Evolutionary conservation across 2,888 invertebrate genomes (phyloP).

Genomic region (Incurvaria masculella): DNA sequence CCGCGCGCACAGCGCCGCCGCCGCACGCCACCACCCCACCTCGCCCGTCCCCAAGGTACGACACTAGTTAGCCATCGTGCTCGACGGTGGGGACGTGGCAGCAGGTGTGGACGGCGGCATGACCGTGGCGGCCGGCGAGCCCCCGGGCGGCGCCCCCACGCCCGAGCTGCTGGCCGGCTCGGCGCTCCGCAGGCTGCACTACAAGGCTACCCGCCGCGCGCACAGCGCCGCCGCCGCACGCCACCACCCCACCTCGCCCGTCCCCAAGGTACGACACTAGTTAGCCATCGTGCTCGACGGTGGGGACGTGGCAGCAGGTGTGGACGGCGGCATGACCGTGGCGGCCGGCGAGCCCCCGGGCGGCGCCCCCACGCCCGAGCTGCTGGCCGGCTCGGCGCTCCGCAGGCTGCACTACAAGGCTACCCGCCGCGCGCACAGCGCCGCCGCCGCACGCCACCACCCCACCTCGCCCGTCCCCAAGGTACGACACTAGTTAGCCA

Average conservation of each 20-base stretch:
- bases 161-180: constrained; percentile 49
- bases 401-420: constrained; percentile 66
- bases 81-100: too few species aligned
- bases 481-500: too few species aligned
- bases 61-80: too few species aligned
- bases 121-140: constrained; percentile 47
- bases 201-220: constrained; percentile 59
- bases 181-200: constrained; percentile 64
- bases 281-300: too few species aligned
- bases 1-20: constrained; percentile 42
- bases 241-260: constrained; percentile 23
- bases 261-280: constrained; percentile 40
- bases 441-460: constrained; percentile 30
- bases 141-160: constrained; percentile 12
- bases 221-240: constrained; percentile 39
- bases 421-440: constrained; percentile 51
- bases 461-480: constrained; percentile 30
- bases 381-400: constrained; percentile 54
- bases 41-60: constrained; percentile 34
- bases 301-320: too few species aligned
- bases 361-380: constrained; percentile 24
- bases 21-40: constrained; percentile 26
- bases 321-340: constrained; percentile 51
- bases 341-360: constrained; percentile 34
- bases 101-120: constrained; percentile 49